A percentile compares a stretch with the other conserved stretches of the same genome.
Evolutionary conservation across 2,888 invertebrate genomes (phyloP).

Genomic region (Andrena flavipes): DNA sequence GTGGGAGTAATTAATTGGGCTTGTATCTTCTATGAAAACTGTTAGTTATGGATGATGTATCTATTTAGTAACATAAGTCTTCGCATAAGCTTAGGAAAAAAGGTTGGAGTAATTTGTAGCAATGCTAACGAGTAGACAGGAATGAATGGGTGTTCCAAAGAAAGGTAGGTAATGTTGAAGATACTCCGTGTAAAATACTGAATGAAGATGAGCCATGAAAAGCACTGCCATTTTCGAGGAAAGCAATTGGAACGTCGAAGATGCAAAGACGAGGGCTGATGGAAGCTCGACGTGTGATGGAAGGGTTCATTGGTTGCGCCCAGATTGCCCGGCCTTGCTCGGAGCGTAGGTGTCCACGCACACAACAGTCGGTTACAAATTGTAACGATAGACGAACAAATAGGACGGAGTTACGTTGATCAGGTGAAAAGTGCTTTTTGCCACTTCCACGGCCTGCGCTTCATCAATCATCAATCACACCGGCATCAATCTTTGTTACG

Average conservation of each 20-base stretch:
- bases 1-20: too few species aligned
- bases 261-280: constrained; percentile 26
- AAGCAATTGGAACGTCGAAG: constrained; percentile 34
- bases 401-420: constrained; percentile 61
- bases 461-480: constrained; percentile 74
- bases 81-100: too few species aligned
- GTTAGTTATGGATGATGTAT: too few species aligned
- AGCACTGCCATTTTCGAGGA: neutral
- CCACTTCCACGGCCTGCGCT: constrained; percentile 55
- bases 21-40: too few species aligned
- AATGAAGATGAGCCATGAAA: neutral
- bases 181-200: neutral
- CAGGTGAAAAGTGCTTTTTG: constrained; percentile 71
- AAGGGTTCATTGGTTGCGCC: constrained; percentile 17
- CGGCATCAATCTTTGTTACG: constrained; percentile 74
- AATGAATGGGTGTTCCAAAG: too few species aligned
- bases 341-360: constrained; percentile 30
- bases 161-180: neutral
- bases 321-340: neutral
- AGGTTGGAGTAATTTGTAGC: too few species aligned
- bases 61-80: too few species aligned
- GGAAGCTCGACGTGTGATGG: constrained; percentile 7
- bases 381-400: constrained; percentile 66
- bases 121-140: too few species aligned
- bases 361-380: constrained; percentile 52